Evolutionary conservation across 2,888 invertebrate genomes (phyloP).

Genomic region (Mellilla xanthometata): DNA sequence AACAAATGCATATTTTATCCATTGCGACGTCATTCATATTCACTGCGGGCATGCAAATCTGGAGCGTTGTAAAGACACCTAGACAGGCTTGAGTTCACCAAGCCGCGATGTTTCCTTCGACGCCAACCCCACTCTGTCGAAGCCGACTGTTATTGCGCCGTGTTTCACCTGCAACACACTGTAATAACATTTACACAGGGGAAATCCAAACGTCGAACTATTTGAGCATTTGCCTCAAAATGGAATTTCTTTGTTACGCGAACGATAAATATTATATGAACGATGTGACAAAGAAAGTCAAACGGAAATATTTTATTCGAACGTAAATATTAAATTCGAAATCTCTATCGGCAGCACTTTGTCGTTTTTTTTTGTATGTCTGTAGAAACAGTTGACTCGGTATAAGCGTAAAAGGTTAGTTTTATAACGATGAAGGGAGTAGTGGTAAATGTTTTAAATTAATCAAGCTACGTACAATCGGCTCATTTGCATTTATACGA

Average conservation of each 20-base stretch:
- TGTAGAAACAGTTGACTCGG: too few species aligned
- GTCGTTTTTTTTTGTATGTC: constrained; percentile 12
- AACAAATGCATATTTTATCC: constrained; percentile 28
- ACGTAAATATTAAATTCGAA: constrained; percentile 49
- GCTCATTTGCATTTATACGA: constrained; percentile 70
- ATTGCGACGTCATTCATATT: constrained; percentile 18
- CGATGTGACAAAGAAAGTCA: constrained; percentile 66
- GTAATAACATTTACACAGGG: constrained; percentile 79
- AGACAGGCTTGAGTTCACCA: background rate
- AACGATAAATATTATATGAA: constrained; percentile 75
- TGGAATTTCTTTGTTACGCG: constrained; percentile 74
- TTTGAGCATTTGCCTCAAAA: constrained; percentile 75
- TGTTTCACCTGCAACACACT: constrained; percentile 70
- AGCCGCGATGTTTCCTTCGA: constrained; percentile 35
- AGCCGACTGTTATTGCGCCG: constrained; percentile 60
- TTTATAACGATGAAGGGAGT: constrained; percentile 39
- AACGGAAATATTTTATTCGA: constrained; percentile 50
- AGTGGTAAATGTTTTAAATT: constrained; percentile 63
- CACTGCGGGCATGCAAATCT: constrained; percentile 33
- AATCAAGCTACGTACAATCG: constrained; percentile 64
- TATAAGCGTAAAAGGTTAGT: too few species aligned
- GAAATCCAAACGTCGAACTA: constrained; percentile 80
- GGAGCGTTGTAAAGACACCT: constrained; percentile 11
- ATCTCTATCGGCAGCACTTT: constrained; percentile 29
- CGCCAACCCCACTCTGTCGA: constrained; percentile 53